Evolutionary conservation across 2,888 invertebrate species (phyloP), one percentile per base, ranked within the genome.

Genomic region (Meteorus cinctellus): DNA sequence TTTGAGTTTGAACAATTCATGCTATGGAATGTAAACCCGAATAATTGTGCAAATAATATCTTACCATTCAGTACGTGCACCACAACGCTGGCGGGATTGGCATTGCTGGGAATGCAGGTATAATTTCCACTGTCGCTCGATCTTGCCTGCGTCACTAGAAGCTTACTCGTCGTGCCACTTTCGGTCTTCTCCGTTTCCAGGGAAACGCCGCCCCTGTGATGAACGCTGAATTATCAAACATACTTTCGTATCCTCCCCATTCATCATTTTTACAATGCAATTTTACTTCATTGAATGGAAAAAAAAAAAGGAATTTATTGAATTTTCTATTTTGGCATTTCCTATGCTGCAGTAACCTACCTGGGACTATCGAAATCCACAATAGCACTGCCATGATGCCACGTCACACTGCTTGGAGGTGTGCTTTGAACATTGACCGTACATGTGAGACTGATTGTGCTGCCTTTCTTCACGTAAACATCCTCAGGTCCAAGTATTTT

Each of bases 71-170:
- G 86, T 78, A 89, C 89, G 86, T 89, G 89, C 81, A 89, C 89
- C 87, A 86, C 86, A 77, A 89, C 89, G 82, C 88, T 89, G 77
- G 89, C 89, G 77, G 89, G 87, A 83, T 89, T 88, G 79, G 89
- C 89, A 84, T 89, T 95, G 87, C 94, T 94, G 75, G 97, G 96
- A 83, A 95, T 94, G 90, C 97, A 97, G 77, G 97, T 97, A 89
- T 97, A 97, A 92, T 96, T 96, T 84, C 97, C 97, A 65, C 95
- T 96, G 91, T 96, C 96, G 74, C 94, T 91, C 59, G 96, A 93
- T 82, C 95, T 93, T 62, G 97, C 97, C 85, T 96, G 94, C 75
- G 96, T 95, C 86, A 97, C 96, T 84, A 96, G 92, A 81, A 97
- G 92, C 83, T 92, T 92, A 88, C 96, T 94, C 83, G 96, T 96